Conservation (phyloP, 2,888 invertebrate species). For the Geotrupes spiniger region DNA sequence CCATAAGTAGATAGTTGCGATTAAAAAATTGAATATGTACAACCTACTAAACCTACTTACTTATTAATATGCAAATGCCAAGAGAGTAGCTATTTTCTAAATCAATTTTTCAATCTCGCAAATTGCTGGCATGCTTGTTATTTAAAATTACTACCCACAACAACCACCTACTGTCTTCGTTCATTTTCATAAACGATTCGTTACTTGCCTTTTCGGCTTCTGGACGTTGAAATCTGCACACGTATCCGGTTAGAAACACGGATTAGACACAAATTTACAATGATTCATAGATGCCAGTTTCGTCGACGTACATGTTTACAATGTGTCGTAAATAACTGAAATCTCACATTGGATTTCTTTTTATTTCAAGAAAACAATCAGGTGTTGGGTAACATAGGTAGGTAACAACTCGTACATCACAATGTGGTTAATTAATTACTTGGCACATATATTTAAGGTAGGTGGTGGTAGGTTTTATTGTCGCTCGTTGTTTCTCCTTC, state of each 20-base stretch:
- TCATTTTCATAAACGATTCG: conserved; percentile 4
- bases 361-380: too few relatives aligned
- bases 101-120: conserved; percentile 1
- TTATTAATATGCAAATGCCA: conserved; percentile 3
- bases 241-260: conserved; percentile 5
- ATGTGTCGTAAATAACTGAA: too few relatives aligned
- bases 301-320: too few relatives aligned
- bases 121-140: background rate
- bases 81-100: conserved; percentile 5
- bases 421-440: too few relatives aligned
- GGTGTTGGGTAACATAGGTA: too few relatives aligned
- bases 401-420: too few relatives aligned
- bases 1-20: too few relatives aligned
- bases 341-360: too few relatives aligned
- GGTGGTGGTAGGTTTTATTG: too few relatives aligned
- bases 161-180: conserved; percentile 1
- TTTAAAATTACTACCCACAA: conserved; percentile 3
- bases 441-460: too few relatives aligned
- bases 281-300: too few relatives aligned
- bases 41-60: conserved; percentile 6
- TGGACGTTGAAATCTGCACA: background rate
- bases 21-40: background rate
- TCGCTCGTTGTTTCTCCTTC: too few relatives aligned
- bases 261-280: background rate
- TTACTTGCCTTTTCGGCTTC: background rate